Base-by-base conservation (phyloP, 1,140 invertebrate genomes). In the Drosophila kepulauana region DNA sequence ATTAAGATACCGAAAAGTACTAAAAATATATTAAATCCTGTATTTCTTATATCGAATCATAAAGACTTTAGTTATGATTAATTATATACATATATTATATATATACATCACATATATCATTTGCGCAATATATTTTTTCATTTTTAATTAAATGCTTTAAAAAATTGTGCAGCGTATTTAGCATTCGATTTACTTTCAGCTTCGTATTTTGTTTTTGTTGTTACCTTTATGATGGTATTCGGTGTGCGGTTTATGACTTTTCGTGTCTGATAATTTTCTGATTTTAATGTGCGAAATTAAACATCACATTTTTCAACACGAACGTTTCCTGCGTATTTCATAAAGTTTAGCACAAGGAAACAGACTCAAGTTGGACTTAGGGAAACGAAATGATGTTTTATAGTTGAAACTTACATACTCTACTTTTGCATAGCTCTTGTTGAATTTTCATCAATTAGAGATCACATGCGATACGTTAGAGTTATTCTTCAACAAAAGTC, bases 281-380 rank as follows among this genome's bases (percentile, higher is more conserved):
- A 91, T 89, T 91, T 92, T 92, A 92, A 92, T 92, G 87, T 92
- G 87, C 87, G 88, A 92, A 92, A 89, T 91, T 92, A 91, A 91
- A 91, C 90, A 92, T 92, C 91, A 92, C 91, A 92, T 91, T 92
- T 92, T 91, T 91, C 90, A 92, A 91, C 86, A 91, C 82, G 88
- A 84, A 78, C 74, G 79, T 82, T 88, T 85, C 57, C 54, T 66
- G 73, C 75, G 79, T 85, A 79, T 66, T 70, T 85, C 63, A 85
- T 20, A 73, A 54, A 54, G 45, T 78, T 78, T 71, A 82, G 51
- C 51, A 66, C 54, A 41, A 33, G 43, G 10, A 59, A 38, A 28
- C 15, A n/a, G 35, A 10, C 1, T 41, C 13, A 54, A 10, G 4
- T 13, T 5, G n/a, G 25, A 25, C 25, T 30, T 16, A 25, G 11